Conservation (phyloP, 2,888 invertebrate genomes). For the Deilephila porcellus region DNA sequence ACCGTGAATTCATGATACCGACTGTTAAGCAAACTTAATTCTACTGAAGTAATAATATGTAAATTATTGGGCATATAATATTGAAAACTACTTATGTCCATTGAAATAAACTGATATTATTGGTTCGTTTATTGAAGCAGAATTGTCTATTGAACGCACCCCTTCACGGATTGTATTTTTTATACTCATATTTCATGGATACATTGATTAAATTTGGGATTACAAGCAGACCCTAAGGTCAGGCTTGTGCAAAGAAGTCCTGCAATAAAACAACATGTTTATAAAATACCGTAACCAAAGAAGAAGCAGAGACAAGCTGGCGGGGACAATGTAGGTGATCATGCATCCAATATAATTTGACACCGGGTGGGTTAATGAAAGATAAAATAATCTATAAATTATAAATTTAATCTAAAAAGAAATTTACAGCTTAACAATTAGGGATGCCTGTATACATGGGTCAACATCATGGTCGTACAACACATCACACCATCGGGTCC, state of each 20-base stretch:
- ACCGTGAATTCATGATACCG: too few species aligned
- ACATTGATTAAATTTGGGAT: slow-evolving; percentile 2
- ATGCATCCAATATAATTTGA: slow-evolving; percentile 59
- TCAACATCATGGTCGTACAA: slow-evolving; percentile 22
- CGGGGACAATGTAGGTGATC: slow-evolving; percentile 45
- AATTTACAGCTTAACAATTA: slow-evolving; percentile 53
- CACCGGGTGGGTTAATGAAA: slow-evolving; percentile 52
- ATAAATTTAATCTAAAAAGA: slow-evolving; percentile 67
- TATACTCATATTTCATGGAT: slow-evolving; percentile 8
- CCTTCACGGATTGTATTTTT: slow-evolving; percentile 24
- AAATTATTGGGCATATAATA: too few species aligned
- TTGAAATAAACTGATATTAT: too few species aligned
- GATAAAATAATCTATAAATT: slow-evolving; percentile 50
- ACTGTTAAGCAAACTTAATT: too few species aligned
- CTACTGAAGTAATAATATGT: too few species aligned
- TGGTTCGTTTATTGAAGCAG: background rate
- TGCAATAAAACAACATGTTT: slow-evolving; percentile 55
- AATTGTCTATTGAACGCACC: slow-evolving; percentile 31
- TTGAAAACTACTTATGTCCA: too few species aligned
- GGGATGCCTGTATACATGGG: slow-evolving; percentile 14
- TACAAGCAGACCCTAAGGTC: slow-evolving; percentile 40
- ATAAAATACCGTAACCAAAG: slow-evolving; percentile 60
- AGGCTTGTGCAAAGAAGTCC: slow-evolving; percentile 41
- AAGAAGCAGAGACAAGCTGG: slow-evolving; percentile 55
- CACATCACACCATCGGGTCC: slow-evolving; percentile 47